Conservation (phyloP, 2,797 vertebrate species). For the Otolemur crassicaudatus region DNA sequence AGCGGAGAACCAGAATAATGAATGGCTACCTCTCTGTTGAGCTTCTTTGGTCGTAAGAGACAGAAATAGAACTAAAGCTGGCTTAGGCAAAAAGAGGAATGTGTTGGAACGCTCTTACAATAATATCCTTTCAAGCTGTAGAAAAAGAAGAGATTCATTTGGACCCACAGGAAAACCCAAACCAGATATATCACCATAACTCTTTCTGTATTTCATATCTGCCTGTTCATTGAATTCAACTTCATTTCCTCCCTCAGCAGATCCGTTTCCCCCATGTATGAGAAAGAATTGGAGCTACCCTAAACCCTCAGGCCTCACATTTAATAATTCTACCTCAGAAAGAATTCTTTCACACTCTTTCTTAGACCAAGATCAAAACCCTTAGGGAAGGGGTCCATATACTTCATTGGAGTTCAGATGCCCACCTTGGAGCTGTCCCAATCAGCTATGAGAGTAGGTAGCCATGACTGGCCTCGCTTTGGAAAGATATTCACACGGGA, state of each 20-base stretch:
- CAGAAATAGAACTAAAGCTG: slow-evolving; percentile 26
- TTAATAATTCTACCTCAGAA: neutral
- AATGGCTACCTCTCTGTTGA: neutral
- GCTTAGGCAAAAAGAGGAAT: slow-evolving; percentile 12
- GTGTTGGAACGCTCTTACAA: neutral
- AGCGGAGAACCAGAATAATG: neutral
- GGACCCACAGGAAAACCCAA: slow-evolving; percentile 42
- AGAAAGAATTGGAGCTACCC: neutral
- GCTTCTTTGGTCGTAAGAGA: slow-evolving; percentile 20
- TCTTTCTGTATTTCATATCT: neutral
- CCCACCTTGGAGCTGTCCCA: neutral
- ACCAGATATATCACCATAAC: neutral
- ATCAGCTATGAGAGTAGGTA: neutral
- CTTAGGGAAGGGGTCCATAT: neutral
- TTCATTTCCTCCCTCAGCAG: slow-evolving; percentile 15
- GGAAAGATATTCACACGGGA: neutral
- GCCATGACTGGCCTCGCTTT: neutral
- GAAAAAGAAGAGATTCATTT: slow-evolving; percentile 11
- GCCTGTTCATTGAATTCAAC: neutral
- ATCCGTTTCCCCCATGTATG: neutral
- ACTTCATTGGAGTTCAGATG: neutral
- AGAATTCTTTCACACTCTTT: neutral
- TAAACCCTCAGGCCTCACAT: neutral
- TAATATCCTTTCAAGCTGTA: neutral
- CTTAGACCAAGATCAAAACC: neutral